These are phyloP conservation scores for Leucoraja erinaceus DNA, from an alignment of 2,113 vertebrate species.

Conservation along the genomic window DNA sequence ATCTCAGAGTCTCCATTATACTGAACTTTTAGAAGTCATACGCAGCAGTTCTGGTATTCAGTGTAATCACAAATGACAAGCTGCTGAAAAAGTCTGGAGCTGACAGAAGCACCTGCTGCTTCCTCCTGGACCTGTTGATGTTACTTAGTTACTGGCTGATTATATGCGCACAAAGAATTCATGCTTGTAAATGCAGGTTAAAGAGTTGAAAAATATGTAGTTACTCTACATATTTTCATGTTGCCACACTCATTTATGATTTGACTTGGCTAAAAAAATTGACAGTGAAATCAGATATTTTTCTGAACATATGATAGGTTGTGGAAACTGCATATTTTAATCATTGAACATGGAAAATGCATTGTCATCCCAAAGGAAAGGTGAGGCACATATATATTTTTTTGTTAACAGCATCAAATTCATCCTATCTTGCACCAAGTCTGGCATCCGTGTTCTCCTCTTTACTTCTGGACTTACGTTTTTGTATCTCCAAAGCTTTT, in stretches of 20 bases:
- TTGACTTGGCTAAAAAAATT: not conserved
- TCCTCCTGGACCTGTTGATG: not conserved
- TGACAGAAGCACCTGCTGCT: constrained; percentile 20
- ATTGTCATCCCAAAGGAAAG: not conserved
- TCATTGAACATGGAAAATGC: too few species aligned
- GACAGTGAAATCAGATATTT: not conserved
- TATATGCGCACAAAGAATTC: not conserved
- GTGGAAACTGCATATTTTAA: not conserved
- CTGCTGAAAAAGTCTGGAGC: constrained; percentile 17
- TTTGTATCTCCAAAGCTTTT: not conserved
- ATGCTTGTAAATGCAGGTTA: not conserved
- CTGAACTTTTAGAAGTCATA: constrained; percentile 30
- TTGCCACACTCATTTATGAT: not conserved
- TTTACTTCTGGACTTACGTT: not conserved
- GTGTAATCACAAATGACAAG: constrained; percentile 17
- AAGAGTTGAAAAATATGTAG: not conserved
- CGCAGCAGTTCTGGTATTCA: constrained; percentile 19
- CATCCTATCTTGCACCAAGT: not conserved
- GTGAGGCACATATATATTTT: not conserved
- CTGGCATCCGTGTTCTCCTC: not conserved
- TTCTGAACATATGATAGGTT: not conserved
- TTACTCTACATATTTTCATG: not conserved
- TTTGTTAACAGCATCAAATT: not conserved
- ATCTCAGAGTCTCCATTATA: not conserved
- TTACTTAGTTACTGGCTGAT: not conserved